phyloP scores from a whole-genome alignment of 2,113 vertebrate species.

The Rafetus swinhoei region DNA sequence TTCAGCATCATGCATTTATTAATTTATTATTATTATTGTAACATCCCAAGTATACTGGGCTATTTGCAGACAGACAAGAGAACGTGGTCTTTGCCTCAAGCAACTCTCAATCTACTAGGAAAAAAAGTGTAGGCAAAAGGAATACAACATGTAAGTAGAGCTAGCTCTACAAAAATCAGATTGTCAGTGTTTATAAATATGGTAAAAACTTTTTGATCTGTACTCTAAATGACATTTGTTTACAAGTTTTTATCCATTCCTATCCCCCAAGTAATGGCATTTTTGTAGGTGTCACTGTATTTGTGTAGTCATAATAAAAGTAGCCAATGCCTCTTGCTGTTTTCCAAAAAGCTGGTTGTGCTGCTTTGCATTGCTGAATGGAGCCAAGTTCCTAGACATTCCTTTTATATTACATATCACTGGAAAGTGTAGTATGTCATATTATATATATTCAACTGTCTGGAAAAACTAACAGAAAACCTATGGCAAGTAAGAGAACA shows the following conservation, averaged over 20 bases:
- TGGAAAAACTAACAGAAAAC: background rate
- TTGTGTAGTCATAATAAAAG: background rate
- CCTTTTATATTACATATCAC: background rate
- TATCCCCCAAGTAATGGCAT: background rate
- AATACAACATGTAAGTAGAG: background rate
- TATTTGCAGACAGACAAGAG: background rate
- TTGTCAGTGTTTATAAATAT: background rate
- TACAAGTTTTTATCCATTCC: background rate
- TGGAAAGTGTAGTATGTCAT: background rate
- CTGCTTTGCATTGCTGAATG: background rate
- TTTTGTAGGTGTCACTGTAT: background rate
- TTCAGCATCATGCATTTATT: background rate
- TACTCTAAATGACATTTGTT: background rate
- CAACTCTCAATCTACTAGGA: background rate
- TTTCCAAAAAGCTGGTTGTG: background rate
- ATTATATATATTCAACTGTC: background rate
- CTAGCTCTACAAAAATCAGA: background rate
- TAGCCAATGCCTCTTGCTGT: background rate
- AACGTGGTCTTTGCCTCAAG: background rate
- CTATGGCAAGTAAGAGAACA: background rate
- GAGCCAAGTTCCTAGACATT: background rate
- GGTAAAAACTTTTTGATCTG: background rate
- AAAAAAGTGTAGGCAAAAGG: background rate
- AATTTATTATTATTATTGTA: background rate
- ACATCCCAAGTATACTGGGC: background rate